Conservation (phyloP, 2,888 invertebrate species). For the Griposia aprilina region DNA sequence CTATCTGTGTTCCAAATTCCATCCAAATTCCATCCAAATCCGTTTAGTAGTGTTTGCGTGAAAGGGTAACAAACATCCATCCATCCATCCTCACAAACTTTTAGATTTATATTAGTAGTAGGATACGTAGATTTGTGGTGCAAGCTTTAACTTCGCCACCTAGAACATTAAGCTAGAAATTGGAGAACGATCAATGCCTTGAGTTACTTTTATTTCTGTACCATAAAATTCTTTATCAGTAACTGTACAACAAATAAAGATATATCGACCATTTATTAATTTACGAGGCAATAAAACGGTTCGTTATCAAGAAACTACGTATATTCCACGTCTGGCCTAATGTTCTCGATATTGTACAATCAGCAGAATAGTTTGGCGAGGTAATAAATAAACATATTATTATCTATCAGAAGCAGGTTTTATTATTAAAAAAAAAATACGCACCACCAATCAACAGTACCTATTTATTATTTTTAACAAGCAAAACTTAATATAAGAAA, state of each 20-base stretch:
- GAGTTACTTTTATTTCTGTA: slow-evolving; percentile 40
- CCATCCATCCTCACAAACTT: too few species aligned
- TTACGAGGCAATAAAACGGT: slow-evolving; percentile 56
- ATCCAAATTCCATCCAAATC: too few species aligned
- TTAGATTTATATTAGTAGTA: too few species aligned
- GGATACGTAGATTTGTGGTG: neutral
- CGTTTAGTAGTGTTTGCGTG: too few species aligned
- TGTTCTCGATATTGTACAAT: slow-evolving; percentile 28
- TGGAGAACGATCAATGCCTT: slow-evolving; percentile 17
- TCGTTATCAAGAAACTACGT: slow-evolving; percentile 55
- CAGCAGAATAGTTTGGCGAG: slow-evolving; percentile 4
- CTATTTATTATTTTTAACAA: too few species aligned
- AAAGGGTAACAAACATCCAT: too few species aligned
- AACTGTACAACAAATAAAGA: slow-evolving; percentile 46
- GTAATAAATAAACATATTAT: neutral
- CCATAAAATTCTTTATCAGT: slow-evolving; percentile 36
- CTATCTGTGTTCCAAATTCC: too few species aligned
- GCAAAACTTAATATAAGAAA: too few species aligned
- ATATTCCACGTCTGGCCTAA: slow-evolving; percentile 33
- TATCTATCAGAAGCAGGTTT: too few species aligned
- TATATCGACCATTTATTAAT: slow-evolving; percentile 45
- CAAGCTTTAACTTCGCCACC: neutral
- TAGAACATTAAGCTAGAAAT: neutral
- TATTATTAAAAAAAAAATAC: too few species aligned
- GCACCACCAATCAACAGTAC: too few species aligned